Evolutionary conservation across 2,888 invertebrate species (phyloP).

Genomic region (Bursaphelenchus okinawaensis): DNA sequence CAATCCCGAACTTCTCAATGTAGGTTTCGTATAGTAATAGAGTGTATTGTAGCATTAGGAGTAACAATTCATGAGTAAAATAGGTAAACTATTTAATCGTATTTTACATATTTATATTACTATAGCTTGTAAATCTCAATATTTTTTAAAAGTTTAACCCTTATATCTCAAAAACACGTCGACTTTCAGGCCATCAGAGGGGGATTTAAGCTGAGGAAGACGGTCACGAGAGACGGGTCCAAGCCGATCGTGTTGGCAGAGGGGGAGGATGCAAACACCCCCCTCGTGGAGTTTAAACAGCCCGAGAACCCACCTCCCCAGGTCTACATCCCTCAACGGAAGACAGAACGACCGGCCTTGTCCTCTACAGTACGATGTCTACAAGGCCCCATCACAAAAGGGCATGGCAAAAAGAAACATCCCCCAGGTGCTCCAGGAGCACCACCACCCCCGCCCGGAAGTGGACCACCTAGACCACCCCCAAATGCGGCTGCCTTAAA

Average conservation of each 20-base stretch:
- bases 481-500: constrained; percentile 31
- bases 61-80: no score
- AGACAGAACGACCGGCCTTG: constrained; percentile 6
- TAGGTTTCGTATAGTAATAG: no score
- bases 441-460: constrained; percentile 17
- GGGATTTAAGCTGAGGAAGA: constrained; percentile 49
- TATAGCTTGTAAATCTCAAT: neutral
- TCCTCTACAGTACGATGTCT: neutral
- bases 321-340: neutral
- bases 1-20: neutral
- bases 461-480: constrained; percentile 28
- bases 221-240: constrained; percentile 51
- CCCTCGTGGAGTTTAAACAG: constrained; percentile 17
- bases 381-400: neutral
- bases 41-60: no score
- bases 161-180: no score
- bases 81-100: no score
- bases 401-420: constrained; percentile 19
- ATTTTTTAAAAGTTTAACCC: neutral
- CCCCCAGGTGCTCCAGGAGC: constrained; percentile 23
- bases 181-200: constrained; percentile 46
- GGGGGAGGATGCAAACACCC: constrained; percentile 20
- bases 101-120: no score
- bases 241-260: constrained; percentile 41
- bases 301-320: constrained; percentile 9